Evolutionary conservation across 1,140 invertebrate genomes (phyloP).

Genomic region (Bombyx mandarina): DNA sequence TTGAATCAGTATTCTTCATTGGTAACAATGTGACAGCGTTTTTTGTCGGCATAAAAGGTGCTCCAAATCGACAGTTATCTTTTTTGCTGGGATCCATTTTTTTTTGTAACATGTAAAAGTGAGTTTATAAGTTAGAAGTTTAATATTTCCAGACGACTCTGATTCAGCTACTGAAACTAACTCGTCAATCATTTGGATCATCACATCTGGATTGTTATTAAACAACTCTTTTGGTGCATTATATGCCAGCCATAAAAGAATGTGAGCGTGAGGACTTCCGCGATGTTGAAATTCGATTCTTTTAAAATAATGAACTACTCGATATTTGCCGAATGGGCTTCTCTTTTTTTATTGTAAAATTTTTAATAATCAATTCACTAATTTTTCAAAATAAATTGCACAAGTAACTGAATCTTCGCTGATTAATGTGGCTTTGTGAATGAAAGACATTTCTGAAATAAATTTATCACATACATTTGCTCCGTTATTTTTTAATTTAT

Average conservation of each 20-base stretch:
- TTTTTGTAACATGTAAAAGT: slow-evolving; percentile 15
- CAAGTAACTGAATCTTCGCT: slow-evolving; percentile 61
- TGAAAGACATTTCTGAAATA: slow-evolving; percentile 18
- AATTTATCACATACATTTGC: slow-evolving; percentile 19
- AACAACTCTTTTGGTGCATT: slow-evolving; percentile 13
- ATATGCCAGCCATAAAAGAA: slow-evolving; percentile 15
- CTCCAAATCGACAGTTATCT: slow-evolving; percentile 18
- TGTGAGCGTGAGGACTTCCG: slow-evolving; percentile 33
- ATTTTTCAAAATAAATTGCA: slow-evolving; percentile 46
- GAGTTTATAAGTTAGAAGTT: slow-evolving; percentile 10
- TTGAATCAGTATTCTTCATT: not conserved
- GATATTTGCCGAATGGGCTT: slow-evolving; percentile 35
- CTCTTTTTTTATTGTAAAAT: slow-evolving; percentile 28
- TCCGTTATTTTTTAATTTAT: slow-evolving; percentile 41
- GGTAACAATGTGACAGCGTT: slow-evolving; percentile 13
- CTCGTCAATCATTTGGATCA: slow-evolving; percentile 7
- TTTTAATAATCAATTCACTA: slow-evolving; percentile 17
- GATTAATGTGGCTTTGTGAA: slow-evolving; percentile 33
- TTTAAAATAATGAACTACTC: slow-evolving; percentile 38
- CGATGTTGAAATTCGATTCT: slow-evolving; percentile 63
- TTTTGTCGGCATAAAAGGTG: slow-evolving; percentile 20
- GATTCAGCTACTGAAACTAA: slow-evolving; percentile 13
- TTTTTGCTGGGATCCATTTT: slow-evolving; percentile 1
- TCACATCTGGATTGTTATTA: slow-evolving; percentile 5
- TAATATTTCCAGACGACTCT: slow-evolving; percentile 14